phyloP scores from a whole-genome alignment of 2,797 vertebrate species.

The Steatocranus sp. region DNA sequence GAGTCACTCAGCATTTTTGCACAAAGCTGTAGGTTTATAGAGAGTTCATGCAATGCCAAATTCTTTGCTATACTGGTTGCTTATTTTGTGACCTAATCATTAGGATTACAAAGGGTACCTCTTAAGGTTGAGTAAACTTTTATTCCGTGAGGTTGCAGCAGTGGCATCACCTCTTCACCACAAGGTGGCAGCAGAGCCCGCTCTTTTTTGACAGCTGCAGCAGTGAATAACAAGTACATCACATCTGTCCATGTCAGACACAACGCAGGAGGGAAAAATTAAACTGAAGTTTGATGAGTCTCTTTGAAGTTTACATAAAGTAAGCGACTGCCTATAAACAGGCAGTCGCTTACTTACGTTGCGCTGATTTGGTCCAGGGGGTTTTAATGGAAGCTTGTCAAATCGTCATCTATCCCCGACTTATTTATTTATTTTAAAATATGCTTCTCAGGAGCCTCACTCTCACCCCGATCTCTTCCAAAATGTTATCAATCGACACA shows the following conservation, averaged over 20 bases:
- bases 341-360: no score
- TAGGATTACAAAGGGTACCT: neutral
- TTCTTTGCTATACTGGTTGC: neutral
- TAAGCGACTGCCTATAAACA: neutral
- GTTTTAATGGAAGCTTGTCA: neutral
- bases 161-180: neutral
- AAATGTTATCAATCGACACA: neutral
- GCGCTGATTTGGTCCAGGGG: fast-evolving
- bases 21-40: neutral
- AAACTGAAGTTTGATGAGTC: conserved; percentile 28
- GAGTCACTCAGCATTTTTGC: neutral
- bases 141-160: neutral
- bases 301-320: neutral
- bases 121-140: neutral
- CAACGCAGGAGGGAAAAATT: neutral
- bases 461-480: neutral
- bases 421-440: neutral
- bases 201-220: neutral
- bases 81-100: neutral
- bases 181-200: conserved; percentile 7
- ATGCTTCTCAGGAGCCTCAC: neutral
- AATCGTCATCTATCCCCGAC: neutral
- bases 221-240: neutral
- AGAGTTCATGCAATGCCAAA: neutral
- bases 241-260: conserved; percentile 1